Evolutionary conservation across 2,113 vertebrate genomes (phyloP), one percentile per base, ranked within the genome.

Genomic region (Typhlomys cinereus): DNA sequence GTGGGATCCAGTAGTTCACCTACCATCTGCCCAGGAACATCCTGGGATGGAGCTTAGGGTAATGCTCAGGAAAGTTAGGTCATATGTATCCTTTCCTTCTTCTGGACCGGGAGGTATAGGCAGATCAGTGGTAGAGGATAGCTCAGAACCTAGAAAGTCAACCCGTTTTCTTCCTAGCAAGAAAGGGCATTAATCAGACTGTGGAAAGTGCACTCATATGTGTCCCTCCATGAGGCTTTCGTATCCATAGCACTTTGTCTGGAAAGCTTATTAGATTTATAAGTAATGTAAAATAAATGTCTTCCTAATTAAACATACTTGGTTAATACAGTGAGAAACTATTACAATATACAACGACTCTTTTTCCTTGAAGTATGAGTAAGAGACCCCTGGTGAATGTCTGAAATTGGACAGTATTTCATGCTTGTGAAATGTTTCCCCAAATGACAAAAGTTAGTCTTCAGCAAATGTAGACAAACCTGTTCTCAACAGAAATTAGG

Each of bases 21-120:
- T 67, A 3, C 64, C 85, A 90, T n/a, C 76, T 90, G 27, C 88
- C 93, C 83, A 54, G 57, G 41, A 90, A 46, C 48, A 57, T 83
- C 61, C 70, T 86, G 41, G 54, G 34, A 46, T 80, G 70, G 81
- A 66, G 50, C 41, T 80, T 61, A 79, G 41, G 66, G 71, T 25
- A 92, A 50, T 89, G 69, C 50, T 69, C n/a, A 67, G 20, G 9
- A 59, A 83, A 86, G 52, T 67, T 70, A 36, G 29, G 12, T 79
- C 64, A 67, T 46, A 4, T 87, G 29, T 85, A 34, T 54, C 78
- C 61, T 73, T 84, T 66, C n/a, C 44, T 62, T 84, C 44, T 15
- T 25, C 12, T 82, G 46, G 59, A 82, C 64, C 44, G 64, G 61
- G 41, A 90, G 29, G 46, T 31, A 5, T 29, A 62, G 54, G 13